Base-by-base conservation (phyloP, 2,888 invertebrate species). In the Agrotis clavis region DNA sequence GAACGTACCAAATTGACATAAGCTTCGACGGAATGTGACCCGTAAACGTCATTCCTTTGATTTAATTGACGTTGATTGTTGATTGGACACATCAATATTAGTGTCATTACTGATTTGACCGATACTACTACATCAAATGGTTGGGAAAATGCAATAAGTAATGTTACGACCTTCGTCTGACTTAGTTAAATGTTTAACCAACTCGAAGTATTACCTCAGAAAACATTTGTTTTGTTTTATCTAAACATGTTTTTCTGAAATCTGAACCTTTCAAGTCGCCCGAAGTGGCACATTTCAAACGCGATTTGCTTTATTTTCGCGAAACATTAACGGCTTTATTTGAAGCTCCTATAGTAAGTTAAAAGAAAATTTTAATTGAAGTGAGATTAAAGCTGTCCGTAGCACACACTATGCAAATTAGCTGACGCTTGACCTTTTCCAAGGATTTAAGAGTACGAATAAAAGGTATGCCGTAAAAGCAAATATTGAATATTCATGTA, bases 331-430 rank as follows among this genome's bases (percentile, higher is more conserved):
- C 57, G 53, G 63, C 60, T 73, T 77, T 71, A 71, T 79, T 77
- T 77, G 25, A 60, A 73, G 53, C 74, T 51, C 48, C 53, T 60
- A n/a, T n/a, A 74, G 68, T 78, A 73, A 62, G 56, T 70, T 30
- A 54, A 81, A 77, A 83, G 74, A 82, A 85, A 71, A 78, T 74
- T 71, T 75, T 75, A 74, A 81, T 84, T 79, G 72, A 66, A 81
- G 74, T 76, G 65, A 79, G 81, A 85, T 78, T 83, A 84, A 85
- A 81, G 71, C 81, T 85, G 85, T 77, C 79, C 60, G 61, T 67
- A 53, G 69, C 81, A 85, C 81, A 85, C 86, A 76, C 79, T 81
- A 84, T 84, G 82, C 69, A 78, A 84, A 84, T 84, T 62, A 78
- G 69, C 50, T 71, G 66, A 77, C 77, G 71, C 65, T 82, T 74